Percentiles rank a stretch among this genome's conserved stretches.
These are phyloP conservation scores for Dione juno DNA, from an alignment of 2,888 invertebrate genomes.

Conservation along the genomic window DNA sequence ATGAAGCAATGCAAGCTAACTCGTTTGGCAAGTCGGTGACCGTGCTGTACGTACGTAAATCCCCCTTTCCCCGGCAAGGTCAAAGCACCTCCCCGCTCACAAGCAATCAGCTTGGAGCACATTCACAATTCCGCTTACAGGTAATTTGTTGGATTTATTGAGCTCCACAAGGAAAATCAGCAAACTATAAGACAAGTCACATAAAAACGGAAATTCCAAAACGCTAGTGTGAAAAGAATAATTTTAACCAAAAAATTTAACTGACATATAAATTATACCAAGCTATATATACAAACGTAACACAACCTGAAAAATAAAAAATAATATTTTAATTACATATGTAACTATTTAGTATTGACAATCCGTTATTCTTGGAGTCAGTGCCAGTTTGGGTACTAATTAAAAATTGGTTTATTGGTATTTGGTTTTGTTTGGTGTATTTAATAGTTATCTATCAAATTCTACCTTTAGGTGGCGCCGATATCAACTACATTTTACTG, in stretches of 20 bases:
- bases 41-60: conserved; percentile 55
- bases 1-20: conserved; percentile 57
- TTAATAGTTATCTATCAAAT: too few species aligned
- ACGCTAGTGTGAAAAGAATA: background rate
- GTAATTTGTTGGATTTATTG: background rate
- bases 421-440: too few species aligned
- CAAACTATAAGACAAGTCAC: background rate
- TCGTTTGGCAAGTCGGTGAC: conserved; percentile 72
- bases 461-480: too few species aligned
- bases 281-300: too few species aligned
- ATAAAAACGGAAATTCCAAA: background rate
- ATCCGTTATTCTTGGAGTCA: too few species aligned
- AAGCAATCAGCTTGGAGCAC: conserved; percentile 28
- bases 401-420: too few species aligned
- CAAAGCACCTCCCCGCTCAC: conserved; percentile 54
- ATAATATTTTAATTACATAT: too few species aligned
- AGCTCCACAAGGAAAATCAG: background rate
- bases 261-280: too few species aligned
- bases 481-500: too few species aligned
- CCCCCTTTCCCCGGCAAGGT: conserved; percentile 72
- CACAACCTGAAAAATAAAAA: too few species aligned
- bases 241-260: background rate
- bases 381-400: too few species aligned
- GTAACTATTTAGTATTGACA: too few species aligned
- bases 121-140: conserved; percentile 15